Base-by-base conservation (phyloP, 2,888 invertebrate genomes). In the Pheosia gnoma region DNA sequence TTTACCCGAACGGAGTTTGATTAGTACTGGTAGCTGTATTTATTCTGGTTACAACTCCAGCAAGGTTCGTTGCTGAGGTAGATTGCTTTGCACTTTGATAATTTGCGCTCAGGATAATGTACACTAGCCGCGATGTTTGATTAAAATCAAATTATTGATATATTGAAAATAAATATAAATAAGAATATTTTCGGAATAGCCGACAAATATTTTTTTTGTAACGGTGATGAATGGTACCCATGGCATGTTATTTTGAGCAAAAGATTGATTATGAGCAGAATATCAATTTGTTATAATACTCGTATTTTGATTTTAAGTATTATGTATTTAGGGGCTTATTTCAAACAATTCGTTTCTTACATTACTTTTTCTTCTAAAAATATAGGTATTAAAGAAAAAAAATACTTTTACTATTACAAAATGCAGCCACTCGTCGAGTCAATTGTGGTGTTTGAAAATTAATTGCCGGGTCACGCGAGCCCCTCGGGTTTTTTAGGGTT, bases 401-500 rank as follows among this genome's bases (percentile, higher is more conserved):
- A n/a, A n/a, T 47, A 47, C n/a, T 47, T 47, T 47, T 47, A 11
- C 47, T 47, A 47, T 47, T 47, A 47, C 11, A n/a, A n/a, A 39
- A n/a, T 41, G 25, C 25, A 55, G 25, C 67, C 67, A 75, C 75
- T 74, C 72, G 62, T 68, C 60, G 70, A 41, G n/a, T 41, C 56
- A 41, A 41, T 67, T 74, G 78, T 75, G 77, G 71, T 77, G 83
- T 82, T 84, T 72, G 67, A 70, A 76, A 81, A 85, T 84, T 88
- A 89, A 88, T 88, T 83, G 83, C 74, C 67, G 68, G 78, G 84
- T 85, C 89, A 87, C 87, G 88, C 86, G 70, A 85, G 67, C 74
- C 75, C 71, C 71, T 67, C 67, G 59, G 66, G 61, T 71, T 70
- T 78, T 79, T 78, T 73, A 74, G 78, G 80, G 79, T 82, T 77